phyloP scores from a whole-genome alignment of 2,113 vertebrate genomes.

The Leptocoma aspasia region DNA sequence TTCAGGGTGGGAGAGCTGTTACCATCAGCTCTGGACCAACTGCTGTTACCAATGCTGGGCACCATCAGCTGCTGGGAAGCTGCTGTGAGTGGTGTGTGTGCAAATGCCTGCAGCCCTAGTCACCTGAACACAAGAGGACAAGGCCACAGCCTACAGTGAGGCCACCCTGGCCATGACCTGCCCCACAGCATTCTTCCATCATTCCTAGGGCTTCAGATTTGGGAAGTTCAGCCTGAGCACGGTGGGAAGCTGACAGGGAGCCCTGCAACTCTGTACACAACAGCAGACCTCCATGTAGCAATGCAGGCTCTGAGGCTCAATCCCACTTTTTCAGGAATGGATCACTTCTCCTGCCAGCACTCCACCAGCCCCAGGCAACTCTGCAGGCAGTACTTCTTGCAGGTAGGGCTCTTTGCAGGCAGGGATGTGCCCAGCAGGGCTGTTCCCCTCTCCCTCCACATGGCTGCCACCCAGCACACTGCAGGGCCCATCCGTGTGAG shows the following conservation, averaged over 20 bases:
- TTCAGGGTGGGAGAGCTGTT: neutral
- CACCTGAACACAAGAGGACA: neutral
- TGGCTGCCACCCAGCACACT: neutral
- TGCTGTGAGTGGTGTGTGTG: neutral
- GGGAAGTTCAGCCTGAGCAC: neutral
- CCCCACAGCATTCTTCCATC: neutral
- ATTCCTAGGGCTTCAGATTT: neutral
- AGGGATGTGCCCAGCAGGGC: rapidly evolving
- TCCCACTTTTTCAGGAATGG: neutral
- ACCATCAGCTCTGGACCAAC: neutral
- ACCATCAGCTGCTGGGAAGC: neutral
- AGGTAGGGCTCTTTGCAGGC: neutral
- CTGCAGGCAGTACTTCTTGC: neutral
- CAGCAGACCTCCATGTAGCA: neutral
- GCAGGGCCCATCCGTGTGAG: neutral
- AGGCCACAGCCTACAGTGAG: neutral
- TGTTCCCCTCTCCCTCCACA: neutral
- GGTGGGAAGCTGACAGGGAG: neutral
- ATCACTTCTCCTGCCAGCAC: neutral
- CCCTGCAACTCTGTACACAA: neutral
- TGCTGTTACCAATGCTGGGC: neutral
- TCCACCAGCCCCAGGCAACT: neutral
- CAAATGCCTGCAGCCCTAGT: neutral
- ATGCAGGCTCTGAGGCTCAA: neutral
- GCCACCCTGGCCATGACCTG: neutral